phyloP scores from a whole-genome alignment of 2,888 invertebrate genomes.

The Labia minor region DNA sequence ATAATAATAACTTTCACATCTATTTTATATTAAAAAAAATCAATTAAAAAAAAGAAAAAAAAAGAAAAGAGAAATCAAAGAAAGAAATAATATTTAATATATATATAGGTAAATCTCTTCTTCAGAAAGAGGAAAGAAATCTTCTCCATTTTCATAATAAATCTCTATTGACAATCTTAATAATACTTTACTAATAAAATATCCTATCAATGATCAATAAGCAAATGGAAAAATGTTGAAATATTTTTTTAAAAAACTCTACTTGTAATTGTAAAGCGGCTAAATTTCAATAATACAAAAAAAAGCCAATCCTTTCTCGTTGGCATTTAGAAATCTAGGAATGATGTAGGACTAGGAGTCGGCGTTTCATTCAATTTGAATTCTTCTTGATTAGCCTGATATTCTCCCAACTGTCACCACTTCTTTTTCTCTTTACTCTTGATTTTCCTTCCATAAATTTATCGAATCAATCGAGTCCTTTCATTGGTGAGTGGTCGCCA shows the following conservation, averaged over 20 bases:
- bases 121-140: neutral
- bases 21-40: neutral
- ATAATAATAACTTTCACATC: neutral
- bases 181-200: neutral
- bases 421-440: neutral
- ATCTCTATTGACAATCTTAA: neutral
- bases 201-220: neutral
- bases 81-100: neutral
- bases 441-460: neutral
- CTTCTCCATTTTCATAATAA: neutral
- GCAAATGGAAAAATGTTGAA: neutral
- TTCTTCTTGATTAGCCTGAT: neutral
- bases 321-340: neutral
- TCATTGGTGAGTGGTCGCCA: neutral
- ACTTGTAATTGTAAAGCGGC: constrained; percentile 7
- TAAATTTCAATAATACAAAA: too few species aligned
- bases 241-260: neutral
- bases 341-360: neutral
- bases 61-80: neutral
- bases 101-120: neutral
- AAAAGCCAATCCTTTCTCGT: neutral
- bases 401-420: neutral
- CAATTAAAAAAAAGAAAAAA: neutral
- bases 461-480: neutral
- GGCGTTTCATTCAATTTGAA: neutral